Base-by-base conservation (phyloP, 2,888 invertebrate genomes). In the Macaria notata region DNA sequence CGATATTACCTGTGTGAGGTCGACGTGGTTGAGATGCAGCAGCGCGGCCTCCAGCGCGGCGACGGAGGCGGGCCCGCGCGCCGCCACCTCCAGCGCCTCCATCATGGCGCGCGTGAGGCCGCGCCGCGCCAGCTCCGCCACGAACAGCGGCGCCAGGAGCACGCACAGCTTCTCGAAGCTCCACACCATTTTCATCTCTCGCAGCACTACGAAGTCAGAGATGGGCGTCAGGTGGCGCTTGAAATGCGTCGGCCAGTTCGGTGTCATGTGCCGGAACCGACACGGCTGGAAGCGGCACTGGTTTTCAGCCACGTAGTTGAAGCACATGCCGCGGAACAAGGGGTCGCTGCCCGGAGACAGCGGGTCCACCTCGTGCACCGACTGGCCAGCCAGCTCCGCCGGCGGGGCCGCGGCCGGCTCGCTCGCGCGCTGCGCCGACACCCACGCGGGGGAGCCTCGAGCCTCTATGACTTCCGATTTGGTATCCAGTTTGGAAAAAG, bases 321-420 rank as follows among this genome's bases (percentile, higher is more conserved):
- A 81, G 62, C 90, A 90, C 1, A 78, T 46, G 0, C 74, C 75
- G 29, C 60, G 67, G 44, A 85, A 84, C 0, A 84, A 49, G 0
- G 38, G 1, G 56, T 78, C 83, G 38, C 63, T 7, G 1, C 29
- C 6, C 38, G 38, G 43, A 3, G 4, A 4, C 9, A 30, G 38
- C 3, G 50, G 48, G n/a, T 9, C 2, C 39, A 47, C 43, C 9
- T 30, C 1, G 4, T 4, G 30, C 33, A 41, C 6, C 29, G 56
- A 39, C 8, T 3, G 33, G 30, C 8, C 7, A 5, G 41, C 42
- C 1, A 36, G 41, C 19, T 29, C 6, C 46, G 46, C 3, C 46
- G 53, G 9, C 6, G 4, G 19, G 19, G 46, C 9, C 5, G 29
- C 19, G 9, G 5, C 30, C 36, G 43, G n/a, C 6, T 7, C 2